These are phyloP conservation scores for Papilio machaon DNA, from an alignment of 1,140 invertebrate genomes.

Conservation along the genomic window DNA sequence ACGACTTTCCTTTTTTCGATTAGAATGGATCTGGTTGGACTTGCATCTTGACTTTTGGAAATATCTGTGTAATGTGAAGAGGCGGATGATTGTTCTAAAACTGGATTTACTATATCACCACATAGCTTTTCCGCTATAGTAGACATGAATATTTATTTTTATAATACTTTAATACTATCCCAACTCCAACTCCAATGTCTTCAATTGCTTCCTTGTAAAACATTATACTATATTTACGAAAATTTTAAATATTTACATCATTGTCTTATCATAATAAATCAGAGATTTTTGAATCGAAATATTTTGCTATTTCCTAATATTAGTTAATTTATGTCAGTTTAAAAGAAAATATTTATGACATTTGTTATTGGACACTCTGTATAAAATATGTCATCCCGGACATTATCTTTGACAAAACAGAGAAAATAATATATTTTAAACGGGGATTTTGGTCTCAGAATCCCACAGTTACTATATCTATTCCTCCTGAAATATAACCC, in stretches of 20 bases:
- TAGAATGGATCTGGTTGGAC: constrained; percentile 44
- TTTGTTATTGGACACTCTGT: background rate
- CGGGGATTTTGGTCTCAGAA: no score
- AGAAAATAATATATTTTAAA: no score
- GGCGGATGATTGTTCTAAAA: constrained; percentile 46
- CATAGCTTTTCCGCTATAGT: constrained; percentile 65
- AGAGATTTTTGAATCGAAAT: background rate
- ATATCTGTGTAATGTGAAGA: constrained; percentile 35
- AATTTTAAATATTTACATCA: background rate
- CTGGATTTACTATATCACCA: constrained; percentile 60
- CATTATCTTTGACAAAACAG: no score
- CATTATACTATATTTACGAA: background rate
- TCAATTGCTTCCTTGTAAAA: background rate
- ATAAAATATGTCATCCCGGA: background rate
- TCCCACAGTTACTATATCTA: no score
- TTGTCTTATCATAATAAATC: background rate
- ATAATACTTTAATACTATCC: constrained; percentile 11
- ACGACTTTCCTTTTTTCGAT: constrained; percentile 57
- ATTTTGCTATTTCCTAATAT: background rate
- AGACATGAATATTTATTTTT: constrained; percentile 49
- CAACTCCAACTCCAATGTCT: background rate
- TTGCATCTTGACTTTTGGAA: constrained; percentile 43
- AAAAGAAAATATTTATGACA: background rate
- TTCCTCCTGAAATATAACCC: no score
- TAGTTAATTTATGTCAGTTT: background rate